phyloP scores from a whole-genome alignment of 2,113 vertebrate species.

The Epinephelus moara region DNA sequence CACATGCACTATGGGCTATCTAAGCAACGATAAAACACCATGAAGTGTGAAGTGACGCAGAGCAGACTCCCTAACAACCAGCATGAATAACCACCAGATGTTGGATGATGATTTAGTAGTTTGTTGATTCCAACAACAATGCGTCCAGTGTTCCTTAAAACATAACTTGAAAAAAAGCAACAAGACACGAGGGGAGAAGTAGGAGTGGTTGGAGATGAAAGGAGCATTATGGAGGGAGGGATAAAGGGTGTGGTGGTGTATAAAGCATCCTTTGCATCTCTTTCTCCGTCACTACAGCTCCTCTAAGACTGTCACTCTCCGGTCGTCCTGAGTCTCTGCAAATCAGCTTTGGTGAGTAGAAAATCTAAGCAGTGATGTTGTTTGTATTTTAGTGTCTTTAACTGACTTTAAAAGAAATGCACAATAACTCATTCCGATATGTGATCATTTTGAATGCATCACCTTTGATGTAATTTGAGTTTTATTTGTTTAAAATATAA shows the following conservation, averaged over 20 bases:
- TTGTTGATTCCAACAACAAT: constrained; percentile 4
- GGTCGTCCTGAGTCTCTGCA: background rate
- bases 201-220: constrained; percentile 52
- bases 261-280: constrained; percentile 58
- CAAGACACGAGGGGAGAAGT: background rate
- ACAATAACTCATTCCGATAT: background rate
- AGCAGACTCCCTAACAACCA: constrained; percentile 1
- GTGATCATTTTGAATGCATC: background rate
- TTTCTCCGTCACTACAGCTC: constrained; percentile 50
- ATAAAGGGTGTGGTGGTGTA: constrained; percentile 69
- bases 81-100: background rate
- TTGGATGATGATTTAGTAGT: background rate
- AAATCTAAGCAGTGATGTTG: background rate
- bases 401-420: rapidly evolving
- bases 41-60: background rate
- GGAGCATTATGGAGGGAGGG: constrained; percentile 37
- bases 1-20: background rate
- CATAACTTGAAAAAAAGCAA: background rate
- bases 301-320: background rate
- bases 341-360: constrained; percentile 65
- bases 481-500: background rate
- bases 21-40: background rate
- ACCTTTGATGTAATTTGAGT: background rate
- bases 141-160: constrained; percentile 14
- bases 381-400: background rate